Percentiles rank a stretch among this genome's conserved stretches.
phyloP scores from a whole-genome alignment of 2,113 vertebrate genomes.

The Pseudolaguvia tuberculata region DNA sequence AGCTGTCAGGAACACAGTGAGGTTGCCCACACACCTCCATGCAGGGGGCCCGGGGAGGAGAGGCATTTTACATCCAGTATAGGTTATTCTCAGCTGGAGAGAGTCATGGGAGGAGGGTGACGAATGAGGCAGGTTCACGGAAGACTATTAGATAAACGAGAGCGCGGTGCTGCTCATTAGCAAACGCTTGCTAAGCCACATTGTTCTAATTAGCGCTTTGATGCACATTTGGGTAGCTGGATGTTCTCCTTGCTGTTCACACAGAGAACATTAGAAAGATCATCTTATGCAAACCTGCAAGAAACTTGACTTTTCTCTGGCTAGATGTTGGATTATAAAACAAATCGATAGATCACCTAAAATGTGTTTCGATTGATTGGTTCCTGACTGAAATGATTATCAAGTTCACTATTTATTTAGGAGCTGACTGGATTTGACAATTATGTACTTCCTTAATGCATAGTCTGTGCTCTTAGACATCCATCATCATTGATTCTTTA shows the following conservation, averaged over 20 bases:
- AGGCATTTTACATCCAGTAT: not conserved
- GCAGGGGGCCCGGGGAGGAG: not conserved
- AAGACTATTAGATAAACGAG: constrained; percentile 28
- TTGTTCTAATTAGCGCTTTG: not conserved
- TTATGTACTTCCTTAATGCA: constrained; percentile 46
- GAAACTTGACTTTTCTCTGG: not conserved
- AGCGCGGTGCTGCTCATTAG: constrained; percentile 16
- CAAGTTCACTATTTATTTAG: constrained; percentile 46
- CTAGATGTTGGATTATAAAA: constrained; percentile 23
- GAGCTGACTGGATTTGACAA: constrained; percentile 39
- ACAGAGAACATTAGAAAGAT: not conserved
- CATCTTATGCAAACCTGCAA: not conserved
- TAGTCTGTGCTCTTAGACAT: constrained; percentile 34
- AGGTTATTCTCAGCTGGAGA: constrained; percentile 22
- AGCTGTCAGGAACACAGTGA: constrained; percentile 9
- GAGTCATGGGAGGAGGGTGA: constrained; percentile 11
- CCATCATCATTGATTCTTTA: constrained; percentile 47
- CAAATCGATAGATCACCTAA: constrained; percentile 36
- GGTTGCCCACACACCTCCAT: constrained; percentile 20
- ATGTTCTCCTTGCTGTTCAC: not conserved
- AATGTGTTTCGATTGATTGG: constrained; percentile 43
- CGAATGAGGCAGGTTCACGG: constrained; percentile 2
- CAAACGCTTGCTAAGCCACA: constrained; percentile 13
- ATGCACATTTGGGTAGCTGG: not conserved
- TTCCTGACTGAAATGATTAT: constrained; percentile 43